Conservation (phyloP, 2,113 vertebrate species). For the Taxidea taxus region DNA sequence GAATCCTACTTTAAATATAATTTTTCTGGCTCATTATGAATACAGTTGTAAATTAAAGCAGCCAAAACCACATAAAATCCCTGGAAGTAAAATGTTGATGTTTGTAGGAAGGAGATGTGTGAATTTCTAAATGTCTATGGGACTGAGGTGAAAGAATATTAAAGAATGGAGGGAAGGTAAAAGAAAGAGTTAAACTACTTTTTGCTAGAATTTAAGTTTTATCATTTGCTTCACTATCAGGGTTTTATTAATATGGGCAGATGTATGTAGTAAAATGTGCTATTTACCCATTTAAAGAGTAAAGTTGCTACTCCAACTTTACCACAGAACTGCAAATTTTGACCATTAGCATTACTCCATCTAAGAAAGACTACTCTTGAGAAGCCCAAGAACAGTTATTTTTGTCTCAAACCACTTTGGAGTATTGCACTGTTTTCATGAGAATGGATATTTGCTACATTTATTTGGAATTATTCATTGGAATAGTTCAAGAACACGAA, state of each 20-base stretch:
- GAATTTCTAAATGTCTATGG: neutral
- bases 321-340: neutral
- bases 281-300: neutral
- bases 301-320: neutral
- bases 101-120: neutral
- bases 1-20: neutral
- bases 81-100: neutral
- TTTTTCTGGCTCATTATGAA: constrained; percentile 23
- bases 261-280: neutral
- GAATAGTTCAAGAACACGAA: neutral
- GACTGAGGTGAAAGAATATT: neutral
- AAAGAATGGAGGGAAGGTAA: neutral
- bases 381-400: neutral
- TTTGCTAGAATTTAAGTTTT: constrained; percentile 19
- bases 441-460: neutral
- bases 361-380: neutral
- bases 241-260: neutral
- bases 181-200: neutral
- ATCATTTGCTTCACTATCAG: neutral
- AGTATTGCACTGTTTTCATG: neutral
- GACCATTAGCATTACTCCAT: neutral
- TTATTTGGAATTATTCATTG: neutral
- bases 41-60: neutral
- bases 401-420: neutral
- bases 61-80: neutral